A percentile compares a stretch with the other conserved stretches of the same genome.
Conservation (phyloP, 1,140 invertebrate genomes). For the Drosophila nasuta region DNA sequence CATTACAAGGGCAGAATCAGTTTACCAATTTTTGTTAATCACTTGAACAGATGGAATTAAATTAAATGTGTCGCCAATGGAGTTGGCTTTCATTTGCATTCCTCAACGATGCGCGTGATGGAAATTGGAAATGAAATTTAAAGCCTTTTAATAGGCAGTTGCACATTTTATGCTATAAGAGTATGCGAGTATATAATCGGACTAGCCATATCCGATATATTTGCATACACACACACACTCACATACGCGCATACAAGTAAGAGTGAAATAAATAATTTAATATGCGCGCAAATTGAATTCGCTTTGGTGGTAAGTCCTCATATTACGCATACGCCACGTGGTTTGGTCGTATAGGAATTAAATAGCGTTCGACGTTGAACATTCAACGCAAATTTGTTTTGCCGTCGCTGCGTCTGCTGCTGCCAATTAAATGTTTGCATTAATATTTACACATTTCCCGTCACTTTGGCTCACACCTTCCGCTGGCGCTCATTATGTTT, state of each 20-base stretch:
- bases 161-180: slow-evolving; percentile 15
- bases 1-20: slow-evolving; percentile 15
- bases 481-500: slow-evolving; percentile 32
- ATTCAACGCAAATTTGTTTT: slow-evolving; percentile 19
- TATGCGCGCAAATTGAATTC: slow-evolving; percentile 70
- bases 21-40: slow-evolving; percentile 28
- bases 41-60: slow-evolving; percentile 50
- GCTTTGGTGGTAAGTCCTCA: slow-evolving; percentile 25
- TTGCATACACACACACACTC: not conserved
- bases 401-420: slow-evolving; percentile 7
- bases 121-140: slow-evolving; percentile 59
- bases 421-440: slow-evolving; percentile 54
- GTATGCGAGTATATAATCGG: not conserved
- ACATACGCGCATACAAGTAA: not conserved
- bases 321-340: slow-evolving; percentile 72
- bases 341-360: not conserved
- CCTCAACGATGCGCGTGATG: slow-evolving; percentile 8
- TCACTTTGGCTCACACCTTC: not conserved
- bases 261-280: slow-evolving; percentile 69
- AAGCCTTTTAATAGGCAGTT: slow-evolving; percentile 61
- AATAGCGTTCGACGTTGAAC: slow-evolving; percentile 12
- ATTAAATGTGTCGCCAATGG: slow-evolving; percentile 49
- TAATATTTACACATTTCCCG: slow-evolving; percentile 38
- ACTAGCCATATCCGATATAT: slow-evolving; percentile 4
- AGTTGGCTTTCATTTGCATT: slow-evolving; percentile 55